Conservation (phyloP, 1,140 invertebrate species). For the Cotesia vestalis region DNA sequence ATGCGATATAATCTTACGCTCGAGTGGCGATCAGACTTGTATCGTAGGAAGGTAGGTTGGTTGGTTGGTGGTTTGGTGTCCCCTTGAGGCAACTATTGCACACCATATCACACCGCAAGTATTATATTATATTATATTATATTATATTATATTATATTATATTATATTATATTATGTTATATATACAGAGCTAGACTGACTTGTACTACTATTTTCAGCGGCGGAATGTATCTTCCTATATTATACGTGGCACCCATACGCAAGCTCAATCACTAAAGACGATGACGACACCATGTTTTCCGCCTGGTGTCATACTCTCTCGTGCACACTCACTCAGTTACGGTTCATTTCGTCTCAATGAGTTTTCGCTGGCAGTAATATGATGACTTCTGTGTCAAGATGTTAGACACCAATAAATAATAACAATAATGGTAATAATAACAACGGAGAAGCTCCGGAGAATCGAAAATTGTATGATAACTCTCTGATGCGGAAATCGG, state of each 20-base stretch:
- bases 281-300: constrained; percentile 15
- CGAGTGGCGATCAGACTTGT: constrained; percentile 18
- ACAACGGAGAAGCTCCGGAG: background rate
- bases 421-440: background rate
- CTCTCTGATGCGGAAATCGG: too few relatives aligned
- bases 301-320: constrained; percentile 17
- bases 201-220: too few relatives aligned
- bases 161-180: too few relatives aligned
- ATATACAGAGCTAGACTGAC: too few relatives aligned
- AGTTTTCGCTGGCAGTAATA: background rate
- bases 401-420: constrained; percentile 11
- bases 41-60: background rate
- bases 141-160: too few relatives aligned
- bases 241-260: background rate
- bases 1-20: constrained; percentile 24
- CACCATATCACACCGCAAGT: too few relatives aligned
- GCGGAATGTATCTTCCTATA: too few relatives aligned
- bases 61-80: constrained; percentile 4
- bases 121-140: too few relatives aligned
- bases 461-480: too few relatives aligned
- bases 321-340: constrained; percentile 9
- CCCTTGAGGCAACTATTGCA: constrained; percentile 20
- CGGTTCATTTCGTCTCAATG: constrained; percentile 20
- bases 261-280: too few relatives aligned
- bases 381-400: background rate